Evolutionary conservation across 2,888 invertebrate genomes (phyloP).

Genomic region (Drosophila sordidula): DNA sequence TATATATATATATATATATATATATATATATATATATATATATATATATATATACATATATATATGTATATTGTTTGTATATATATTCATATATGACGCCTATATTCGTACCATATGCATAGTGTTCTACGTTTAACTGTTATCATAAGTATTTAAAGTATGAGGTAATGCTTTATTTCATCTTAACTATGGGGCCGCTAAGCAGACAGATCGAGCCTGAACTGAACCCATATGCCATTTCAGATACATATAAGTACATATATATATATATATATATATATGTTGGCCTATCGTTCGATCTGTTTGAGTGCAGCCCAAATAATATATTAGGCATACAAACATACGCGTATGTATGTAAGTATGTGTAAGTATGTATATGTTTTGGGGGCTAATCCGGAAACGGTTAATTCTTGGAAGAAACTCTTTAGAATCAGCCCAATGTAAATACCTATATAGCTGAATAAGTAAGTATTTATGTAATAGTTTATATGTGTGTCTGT

Average conservation of each 20-base stretch:
- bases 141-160: slow-evolving; percentile 80
- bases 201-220: slow-evolving; percentile 6
- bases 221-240: slow-evolving; percentile 12
- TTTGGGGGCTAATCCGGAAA: slow-evolving; percentile 14
- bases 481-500: slow-evolving; percentile 18
- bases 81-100: slow-evolving; percentile 31
- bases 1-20: not conserved
- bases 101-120: slow-evolving; percentile 47
- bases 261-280: slow-evolving; percentile 4
- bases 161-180: slow-evolving; percentile 81
- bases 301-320: too few species aligned
- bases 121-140: slow-evolving; percentile 65
- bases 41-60: slow-evolving; percentile 24
- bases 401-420: slow-evolving; percentile 14
- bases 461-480: slow-evolving; percentile 9
- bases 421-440: slow-evolving; percentile 14
- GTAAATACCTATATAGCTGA: slow-evolving; percentile 14
- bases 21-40: slow-evolving; percentile 19
- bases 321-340: slow-evolving; percentile 3
- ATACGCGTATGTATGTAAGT: slow-evolving; percentile 11
- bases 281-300: not conserved
- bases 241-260: slow-evolving; percentile 6
- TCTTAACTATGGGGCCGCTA: slow-evolving; percentile 57
- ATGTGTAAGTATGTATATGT: slow-evolving; percentile 6
- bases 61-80: slow-evolving; percentile 26